A percentile compares a stretch with the other conserved stretches of the same genome.
These are phyloP conservation scores for Drosophila neonasuta DNA, from an alignment of 2,888 invertebrate genomes.

Conservation along the genomic window DNA sequence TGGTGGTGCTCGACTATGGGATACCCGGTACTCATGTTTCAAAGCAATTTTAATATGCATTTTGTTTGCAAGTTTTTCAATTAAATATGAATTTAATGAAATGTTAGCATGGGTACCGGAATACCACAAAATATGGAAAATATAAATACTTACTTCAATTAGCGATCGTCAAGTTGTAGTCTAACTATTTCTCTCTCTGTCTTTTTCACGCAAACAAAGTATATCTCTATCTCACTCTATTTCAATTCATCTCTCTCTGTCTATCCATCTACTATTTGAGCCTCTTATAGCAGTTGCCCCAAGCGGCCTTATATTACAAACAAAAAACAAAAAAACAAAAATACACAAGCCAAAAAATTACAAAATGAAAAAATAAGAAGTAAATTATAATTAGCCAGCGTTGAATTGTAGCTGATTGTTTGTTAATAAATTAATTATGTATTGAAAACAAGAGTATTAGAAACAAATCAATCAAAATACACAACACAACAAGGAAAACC, in stretches of 20 bases:
- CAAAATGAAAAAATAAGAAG: constrained; percentile 22
- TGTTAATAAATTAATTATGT: constrained; percentile 53
- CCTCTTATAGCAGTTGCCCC: constrained; percentile 67
- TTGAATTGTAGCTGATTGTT: constrained; percentile 70
- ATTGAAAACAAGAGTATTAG: constrained; percentile 26
- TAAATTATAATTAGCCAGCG: constrained; percentile 58
- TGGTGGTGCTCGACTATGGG: not conserved
- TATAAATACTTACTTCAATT: constrained; percentile 18
- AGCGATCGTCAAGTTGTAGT: constrained; percentile 21
- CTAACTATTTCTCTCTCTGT: constrained; percentile 19
- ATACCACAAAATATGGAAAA: not conserved
- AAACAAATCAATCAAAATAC: constrained; percentile 24
- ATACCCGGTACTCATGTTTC: not conserved
- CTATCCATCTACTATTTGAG: constrained; percentile 20
- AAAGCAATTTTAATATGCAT: not conserved
- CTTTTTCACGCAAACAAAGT: constrained; percentile 14
- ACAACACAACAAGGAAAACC: too few relatives aligned
- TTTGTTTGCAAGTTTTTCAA: too few relatives aligned
- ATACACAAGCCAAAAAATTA: constrained; percentile 29
- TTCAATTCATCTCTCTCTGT: constrained; percentile 8
- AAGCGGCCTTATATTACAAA: constrained; percentile 60
- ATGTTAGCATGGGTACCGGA: not conserved
- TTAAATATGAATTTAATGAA: not conserved
- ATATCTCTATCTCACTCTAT: constrained; percentile 11
- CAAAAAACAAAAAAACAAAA: not conserved